Evolutionary conservation across 1,140 invertebrate species (phyloP).

Genomic region (Zaprionus ornatus): DNA sequence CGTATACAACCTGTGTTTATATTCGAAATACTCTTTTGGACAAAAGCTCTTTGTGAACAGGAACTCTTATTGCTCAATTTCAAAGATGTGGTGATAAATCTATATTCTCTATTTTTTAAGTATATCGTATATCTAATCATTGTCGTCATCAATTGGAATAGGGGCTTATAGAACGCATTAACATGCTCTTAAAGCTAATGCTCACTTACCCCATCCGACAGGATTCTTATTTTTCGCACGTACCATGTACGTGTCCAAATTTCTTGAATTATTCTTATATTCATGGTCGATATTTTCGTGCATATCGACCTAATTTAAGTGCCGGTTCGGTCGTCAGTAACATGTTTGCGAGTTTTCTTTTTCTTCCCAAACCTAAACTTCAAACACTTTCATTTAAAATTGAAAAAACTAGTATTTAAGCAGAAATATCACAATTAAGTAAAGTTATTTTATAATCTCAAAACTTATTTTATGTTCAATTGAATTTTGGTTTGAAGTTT

Average conservation of each 20-base stretch:
- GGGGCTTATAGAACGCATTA: neutral
- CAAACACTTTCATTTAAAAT: no score
- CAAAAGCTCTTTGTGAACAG: neutral
- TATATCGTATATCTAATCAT: neutral
- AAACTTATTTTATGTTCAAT: no score
- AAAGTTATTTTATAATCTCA: no score
- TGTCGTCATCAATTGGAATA: neutral
- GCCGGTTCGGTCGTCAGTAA: neutral
- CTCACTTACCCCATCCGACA: neutral
- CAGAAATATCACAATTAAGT: no score
- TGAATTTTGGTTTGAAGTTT: no score
- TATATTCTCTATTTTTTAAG: neutral
- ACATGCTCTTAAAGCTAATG: neutral
- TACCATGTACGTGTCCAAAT: neutral
- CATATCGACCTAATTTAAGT: neutral
- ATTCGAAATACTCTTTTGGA: neutral
- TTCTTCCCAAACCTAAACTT: no score
- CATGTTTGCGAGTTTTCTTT: neutral
- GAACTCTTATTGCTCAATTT: neutral
- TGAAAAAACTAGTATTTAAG: no score
- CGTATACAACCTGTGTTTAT: neutral
- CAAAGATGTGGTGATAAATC: neutral
- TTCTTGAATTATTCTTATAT: neutral
- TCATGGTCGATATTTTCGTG: neutral
- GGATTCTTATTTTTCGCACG: neutral